Conservation (phyloP, 30 jellyfish, hydroid and myxozoan genomes). For the Aurelia coerulea region DNA sequence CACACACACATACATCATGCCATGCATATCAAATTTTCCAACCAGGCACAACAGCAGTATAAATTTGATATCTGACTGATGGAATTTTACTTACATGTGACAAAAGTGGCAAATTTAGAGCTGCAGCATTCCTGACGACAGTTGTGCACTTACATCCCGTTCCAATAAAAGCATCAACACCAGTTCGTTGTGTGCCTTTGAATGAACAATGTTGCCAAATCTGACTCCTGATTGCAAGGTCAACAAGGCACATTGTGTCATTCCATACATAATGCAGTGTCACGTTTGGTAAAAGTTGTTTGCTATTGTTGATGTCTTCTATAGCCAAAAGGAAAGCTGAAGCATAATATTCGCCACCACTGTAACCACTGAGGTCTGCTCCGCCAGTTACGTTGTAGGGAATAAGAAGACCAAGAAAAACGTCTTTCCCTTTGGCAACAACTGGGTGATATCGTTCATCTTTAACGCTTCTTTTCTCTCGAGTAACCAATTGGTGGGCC, state of each 20-base stretch:
- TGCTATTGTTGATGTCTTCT: slow-evolving; percentile 76
- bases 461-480: slow-evolving; percentile 21
- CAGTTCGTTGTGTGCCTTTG: slow-evolving; percentile 47
- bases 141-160: slow-evolving; percentile 77
- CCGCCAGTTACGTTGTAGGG: slow-evolving; percentile 83
- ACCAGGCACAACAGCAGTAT: too few species aligned
- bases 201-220: slow-evolving; percentile 69
- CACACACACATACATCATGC: too few species aligned
- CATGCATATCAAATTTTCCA: too few species aligned
- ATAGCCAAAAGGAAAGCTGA: slow-evolving; percentile 88
- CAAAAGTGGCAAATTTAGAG: slow-evolving; percentile 77
- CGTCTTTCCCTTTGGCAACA: slow-evolving; percentile 27
- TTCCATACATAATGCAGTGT: slow-evolving; percentile 80
- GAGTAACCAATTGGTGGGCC: slow-evolving; percentile 8
- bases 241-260: slow-evolving; percentile 84
- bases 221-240: slow-evolving; percentile 66
- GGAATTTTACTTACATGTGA: slow-evolving; percentile 77
- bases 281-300: slow-evolving; percentile 64
- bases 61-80: too few species aligned
- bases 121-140: slow-evolving; percentile 89
- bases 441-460: background rate
- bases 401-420: slow-evolving; percentile 81
- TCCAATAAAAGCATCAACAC: slow-evolving; percentile 89
- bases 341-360: slow-evolving; percentile 89
- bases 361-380: slow-evolving; percentile 74